Percentiles rank a stretch among this genome's conserved stretches.
Evolutionary conservation across 2,797 vertebrate species (phyloP).

Genomic region (Myripristis murdjan): DNA sequence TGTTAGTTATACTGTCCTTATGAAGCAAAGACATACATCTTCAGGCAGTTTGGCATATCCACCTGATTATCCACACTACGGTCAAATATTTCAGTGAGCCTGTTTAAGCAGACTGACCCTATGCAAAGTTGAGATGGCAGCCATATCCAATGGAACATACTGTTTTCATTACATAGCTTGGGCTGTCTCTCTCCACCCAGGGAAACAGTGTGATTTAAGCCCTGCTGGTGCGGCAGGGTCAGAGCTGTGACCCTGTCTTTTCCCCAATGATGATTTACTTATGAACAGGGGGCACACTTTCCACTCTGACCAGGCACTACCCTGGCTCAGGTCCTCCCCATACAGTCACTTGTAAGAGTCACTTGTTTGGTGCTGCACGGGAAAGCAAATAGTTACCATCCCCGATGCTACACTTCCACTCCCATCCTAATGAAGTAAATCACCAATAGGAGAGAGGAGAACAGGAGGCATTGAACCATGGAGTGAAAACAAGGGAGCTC

Average conservation of each 20-base stretch:
- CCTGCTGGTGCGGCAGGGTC: constrained; percentile 65
- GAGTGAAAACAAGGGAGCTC: constrained; percentile 49
- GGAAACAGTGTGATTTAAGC: constrained; percentile 75
- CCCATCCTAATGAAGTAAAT: constrained; percentile 63
- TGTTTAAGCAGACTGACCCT: constrained; percentile 28
- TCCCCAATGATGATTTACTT: constrained; percentile 72
- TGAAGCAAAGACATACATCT: constrained; percentile 1
- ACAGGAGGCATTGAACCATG: constrained; percentile 56
- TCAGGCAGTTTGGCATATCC: constrained; percentile 16
- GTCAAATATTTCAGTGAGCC: constrained; percentile 21
- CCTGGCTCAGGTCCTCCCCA: constrained; percentile 44
- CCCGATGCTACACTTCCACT: constrained; percentile 45
- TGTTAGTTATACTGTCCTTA: neutral
- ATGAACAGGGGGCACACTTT: constrained; percentile 63
- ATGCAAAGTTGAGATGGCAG: constrained; percentile 25
- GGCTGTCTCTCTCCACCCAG: constrained; percentile 66
- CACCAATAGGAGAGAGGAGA: constrained; percentile 47
- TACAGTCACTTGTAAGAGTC: constrained; percentile 66
- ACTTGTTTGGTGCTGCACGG: constrained; percentile 56
- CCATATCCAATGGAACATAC: constrained; percentile 48
- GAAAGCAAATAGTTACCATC: constrained; percentile 59
- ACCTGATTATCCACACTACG: constrained; percentile 14
- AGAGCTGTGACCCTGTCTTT: constrained; percentile 62
- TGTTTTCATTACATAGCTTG: constrained; percentile 71
- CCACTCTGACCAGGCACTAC: constrained; percentile 48